Evolutionary conservation across 1,140 invertebrate species (phyloP).

Genomic region (Lanistes nyassanus): DNA sequence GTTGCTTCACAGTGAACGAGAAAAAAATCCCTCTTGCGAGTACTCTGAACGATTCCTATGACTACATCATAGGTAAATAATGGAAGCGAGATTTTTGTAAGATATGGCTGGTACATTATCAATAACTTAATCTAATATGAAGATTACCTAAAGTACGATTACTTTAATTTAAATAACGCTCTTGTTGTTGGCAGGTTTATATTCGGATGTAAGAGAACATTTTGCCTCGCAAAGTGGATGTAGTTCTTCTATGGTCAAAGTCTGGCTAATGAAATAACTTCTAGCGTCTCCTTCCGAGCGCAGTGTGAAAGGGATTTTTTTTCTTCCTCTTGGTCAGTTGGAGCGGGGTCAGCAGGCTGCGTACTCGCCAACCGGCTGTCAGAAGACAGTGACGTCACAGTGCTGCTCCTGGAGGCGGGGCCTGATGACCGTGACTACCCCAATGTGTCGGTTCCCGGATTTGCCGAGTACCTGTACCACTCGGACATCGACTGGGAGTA

Average conservation of each 20-base stretch:
- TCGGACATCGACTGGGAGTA: conserved; percentile 26
- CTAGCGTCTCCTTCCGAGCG: too few species aligned
- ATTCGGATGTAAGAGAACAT: background rate
- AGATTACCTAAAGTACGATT: background rate
- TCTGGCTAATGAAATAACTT: too few species aligned
- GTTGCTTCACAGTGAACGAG: background rate
- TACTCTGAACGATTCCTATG: conserved; percentile 8
- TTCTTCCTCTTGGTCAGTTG: conserved; percentile 26
- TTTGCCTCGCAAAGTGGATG: background rate
- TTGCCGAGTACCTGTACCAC: conserved; percentile 15
- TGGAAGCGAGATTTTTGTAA: background rate
- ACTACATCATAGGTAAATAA: conserved; percentile 18
- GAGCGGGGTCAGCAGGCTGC: conserved; percentile 29
- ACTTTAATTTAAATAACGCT: background rate
- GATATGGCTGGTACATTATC: too few species aligned
- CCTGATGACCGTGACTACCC: conserved; percentile 28
- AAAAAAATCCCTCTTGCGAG: conserved; percentile 9
- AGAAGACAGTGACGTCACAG: conserved; percentile 28
- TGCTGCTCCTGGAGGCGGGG: conserved; percentile 33
- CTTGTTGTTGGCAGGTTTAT: background rate
- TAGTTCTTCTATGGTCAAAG: background rate
- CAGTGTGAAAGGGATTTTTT: too few species aligned
- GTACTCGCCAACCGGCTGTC: conserved; percentile 33
- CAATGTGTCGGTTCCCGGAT: conserved; percentile 25
- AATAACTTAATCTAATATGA: too few species aligned